phyloP scores from a whole-genome alignment of 2,888 invertebrate genomes.

The Smittia sp. region DNA sequence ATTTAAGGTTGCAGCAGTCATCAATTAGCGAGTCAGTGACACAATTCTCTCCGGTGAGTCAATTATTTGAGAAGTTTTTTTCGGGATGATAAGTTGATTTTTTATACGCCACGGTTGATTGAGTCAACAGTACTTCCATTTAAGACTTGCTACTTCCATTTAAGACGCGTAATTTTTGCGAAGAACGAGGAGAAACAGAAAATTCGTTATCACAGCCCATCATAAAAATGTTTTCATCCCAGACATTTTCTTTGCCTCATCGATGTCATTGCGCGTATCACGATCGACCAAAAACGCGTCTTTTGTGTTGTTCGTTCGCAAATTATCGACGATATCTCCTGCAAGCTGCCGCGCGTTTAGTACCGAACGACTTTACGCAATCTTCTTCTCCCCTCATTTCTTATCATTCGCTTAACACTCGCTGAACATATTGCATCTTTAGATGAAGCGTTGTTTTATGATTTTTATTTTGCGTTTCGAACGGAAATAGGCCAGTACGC shows the following conservation, averaged over 20 bases:
- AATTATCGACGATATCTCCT: background rate
- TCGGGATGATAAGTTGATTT: slow-evolving; percentile 4
- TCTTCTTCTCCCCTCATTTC: background rate
- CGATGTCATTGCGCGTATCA: background rate
- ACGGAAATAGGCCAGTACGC: background rate
- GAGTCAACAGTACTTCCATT: slow-evolving; percentile 11
- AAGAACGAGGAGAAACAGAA: background rate
- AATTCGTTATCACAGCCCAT: slow-evolving; percentile 1
- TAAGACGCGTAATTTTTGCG: background rate
- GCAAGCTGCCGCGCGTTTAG: background rate
- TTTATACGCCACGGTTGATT: background rate
- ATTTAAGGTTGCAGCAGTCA: background rate
- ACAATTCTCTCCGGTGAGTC: background rate
- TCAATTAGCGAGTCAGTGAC: background rate
- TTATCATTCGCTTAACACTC: background rate
- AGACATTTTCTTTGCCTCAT: background rate
- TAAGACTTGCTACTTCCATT: background rate
- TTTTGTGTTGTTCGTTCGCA: background rate
- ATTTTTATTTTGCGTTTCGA: background rate
- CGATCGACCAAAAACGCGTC: background rate
- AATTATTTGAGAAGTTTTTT: slow-evolving; percentile 5
- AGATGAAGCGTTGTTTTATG: background rate
- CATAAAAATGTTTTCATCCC: background rate
- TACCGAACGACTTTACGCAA: background rate
- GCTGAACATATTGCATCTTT: background rate